These are phyloP conservation scores for Drosophila quasianomalipes DNA, from an alignment of 2,888 invertebrate genomes.

Conservation along the genomic window DNA sequence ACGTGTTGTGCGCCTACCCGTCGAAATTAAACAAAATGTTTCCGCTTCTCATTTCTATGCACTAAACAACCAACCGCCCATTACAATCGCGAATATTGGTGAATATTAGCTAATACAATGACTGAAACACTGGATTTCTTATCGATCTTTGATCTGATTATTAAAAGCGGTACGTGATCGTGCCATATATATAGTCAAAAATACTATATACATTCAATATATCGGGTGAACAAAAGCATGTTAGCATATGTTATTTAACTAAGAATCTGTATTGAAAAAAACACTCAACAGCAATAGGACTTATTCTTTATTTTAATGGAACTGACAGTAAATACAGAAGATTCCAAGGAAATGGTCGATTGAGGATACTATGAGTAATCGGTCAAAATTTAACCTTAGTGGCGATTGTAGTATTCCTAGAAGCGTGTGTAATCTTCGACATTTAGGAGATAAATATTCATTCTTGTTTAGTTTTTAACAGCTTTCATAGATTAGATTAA, in stretches of 20 bases:
- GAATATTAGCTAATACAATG: conserved; percentile 44
- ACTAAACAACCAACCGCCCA: conserved; percentile 28
- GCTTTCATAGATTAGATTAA: conserved; percentile 12
- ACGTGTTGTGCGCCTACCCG: conserved; percentile 42
- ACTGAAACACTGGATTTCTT: conserved; percentile 69
- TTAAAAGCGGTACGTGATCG: conserved; percentile 67
- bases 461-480: background rate
- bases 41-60: conserved; percentile 22
- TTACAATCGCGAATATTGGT: conserved; percentile 26
- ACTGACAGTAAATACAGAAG: background rate
- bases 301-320: background rate
- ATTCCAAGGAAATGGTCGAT: background rate
- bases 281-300: background rate
- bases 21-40: conserved; percentile 50
- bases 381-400: background rate
- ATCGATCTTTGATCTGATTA: conserved; percentile 78
- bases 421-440: background rate
- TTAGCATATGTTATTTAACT: background rate
- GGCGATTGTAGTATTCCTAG: background rate
- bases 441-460: background rate
- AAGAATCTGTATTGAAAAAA: background rate
- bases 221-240: background rate
- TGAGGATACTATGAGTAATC: background rate
- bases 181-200: background rate
- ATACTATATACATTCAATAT: background rate